Base-by-base conservation (phyloP, 2,113 vertebrate species). In the Turdus rufiventris region DNA sequence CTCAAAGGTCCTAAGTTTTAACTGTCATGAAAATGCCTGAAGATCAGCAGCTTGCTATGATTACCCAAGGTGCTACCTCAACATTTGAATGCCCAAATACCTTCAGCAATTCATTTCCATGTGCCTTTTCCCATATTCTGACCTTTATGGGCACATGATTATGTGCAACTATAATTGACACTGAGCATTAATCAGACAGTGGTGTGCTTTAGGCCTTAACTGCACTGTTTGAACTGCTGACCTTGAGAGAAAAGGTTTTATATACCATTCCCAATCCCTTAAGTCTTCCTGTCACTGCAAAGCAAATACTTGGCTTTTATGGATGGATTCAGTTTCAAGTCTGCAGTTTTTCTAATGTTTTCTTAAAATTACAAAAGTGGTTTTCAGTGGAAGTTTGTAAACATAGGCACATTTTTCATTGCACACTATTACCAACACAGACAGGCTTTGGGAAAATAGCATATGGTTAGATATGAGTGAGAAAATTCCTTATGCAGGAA, bases 281-380 rank as follows among this genome's bases (percentile, higher is more conserved):
- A 92, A 94, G 62, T 94, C 95, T 85, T 75, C 81, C 77, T 94
- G 87, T 85, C 94, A 70, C 84, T 91, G 91, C 36, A 94, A 91
- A 97, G 62, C 81, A 94, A 94, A 93, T 94, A 91, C 87, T 87
- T 82, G 70, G 71, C 65, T 94, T 96, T 94, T 89, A 94, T 79
- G 47, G 87, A 79, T 79, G 74, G 91, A 85, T 94, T 94, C 87
- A 89, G 84, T 95, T 95, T 95, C 89, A 82, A 79, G 77, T n/a
- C 77, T 85, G 72, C 67, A 82, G 45, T 91, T 91, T 94, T 89
- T 75, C 57, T 72, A 75, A 87, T 68, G 57, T 88, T 93, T 94
- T 91, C 50, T 94, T 85, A 92, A 94, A 96, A 91, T 92, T 84
- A 73, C 24, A 85, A 13, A 89, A 92, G 81, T 70, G 50, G 45